Conservation (phyloP, 2,888 invertebrate species). For the Drosophila ezoana region DNA sequence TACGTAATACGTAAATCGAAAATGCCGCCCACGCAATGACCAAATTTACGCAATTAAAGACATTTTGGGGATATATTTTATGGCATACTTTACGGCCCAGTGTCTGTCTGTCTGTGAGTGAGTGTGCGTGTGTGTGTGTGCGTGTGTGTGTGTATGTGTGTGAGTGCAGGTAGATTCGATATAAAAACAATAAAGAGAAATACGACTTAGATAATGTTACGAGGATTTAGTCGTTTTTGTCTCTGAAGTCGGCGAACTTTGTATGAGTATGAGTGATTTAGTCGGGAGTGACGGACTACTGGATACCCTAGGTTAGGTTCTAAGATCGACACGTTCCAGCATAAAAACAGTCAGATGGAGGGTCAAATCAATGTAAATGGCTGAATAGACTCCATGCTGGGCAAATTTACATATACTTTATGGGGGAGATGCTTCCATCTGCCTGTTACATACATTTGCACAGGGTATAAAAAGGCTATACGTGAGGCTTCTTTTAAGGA, state of each 20-base stretch:
- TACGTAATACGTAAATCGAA: conserved; percentile 59
- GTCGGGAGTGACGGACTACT: no score
- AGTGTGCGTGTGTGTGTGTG: not conserved
- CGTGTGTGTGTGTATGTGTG: not conserved
- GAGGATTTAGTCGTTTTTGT: not conserved
- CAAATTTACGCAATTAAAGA: conserved; percentile 64
- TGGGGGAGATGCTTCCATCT: no score
- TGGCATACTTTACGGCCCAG: conserved; percentile 47
- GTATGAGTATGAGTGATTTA: no score
- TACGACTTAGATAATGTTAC: conserved; percentile 17
- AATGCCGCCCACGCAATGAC: conserved; percentile 62
- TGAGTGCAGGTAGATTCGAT: conserved; percentile 36
- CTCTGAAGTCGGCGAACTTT: not conserved
- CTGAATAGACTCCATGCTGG: no score
- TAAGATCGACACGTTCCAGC: no score
- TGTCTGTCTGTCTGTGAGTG: not conserved
- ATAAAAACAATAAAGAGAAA: conserved; percentile 20
- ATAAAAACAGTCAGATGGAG: no score
- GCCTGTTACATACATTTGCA: no score
- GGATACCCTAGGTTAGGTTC: no score
- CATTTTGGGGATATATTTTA: conserved; percentile 59
- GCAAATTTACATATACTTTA: no score
- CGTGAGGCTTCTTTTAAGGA: no score
- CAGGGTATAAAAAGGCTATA: no score
- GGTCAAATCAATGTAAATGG: no score